Percentiles rank a stretch among this genome's conserved stretches.
Evolutionary conservation across 2,888 invertebrate genomes (phyloP).

Genomic region (Drymonia ruficornis): DNA sequence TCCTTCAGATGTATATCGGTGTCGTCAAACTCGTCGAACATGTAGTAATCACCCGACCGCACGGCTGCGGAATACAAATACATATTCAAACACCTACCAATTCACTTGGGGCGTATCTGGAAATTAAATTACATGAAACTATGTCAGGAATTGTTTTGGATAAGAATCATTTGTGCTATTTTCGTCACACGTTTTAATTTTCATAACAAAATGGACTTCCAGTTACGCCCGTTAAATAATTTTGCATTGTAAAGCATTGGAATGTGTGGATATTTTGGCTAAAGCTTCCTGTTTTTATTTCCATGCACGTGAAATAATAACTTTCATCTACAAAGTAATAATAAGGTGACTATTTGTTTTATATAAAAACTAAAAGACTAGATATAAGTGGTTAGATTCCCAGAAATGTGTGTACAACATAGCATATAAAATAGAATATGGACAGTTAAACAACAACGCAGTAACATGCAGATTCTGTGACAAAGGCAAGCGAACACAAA

Average conservation of each 20-base stretch:
- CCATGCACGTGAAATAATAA: slow-evolving; percentile 3
- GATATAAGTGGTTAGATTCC: neutral
- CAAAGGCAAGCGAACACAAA: slow-evolving; percentile 35
- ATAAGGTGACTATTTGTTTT: neutral
- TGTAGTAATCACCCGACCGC: slow-evolving; percentile 99
- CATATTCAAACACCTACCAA: slow-evolving; percentile 10
- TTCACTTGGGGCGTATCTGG: slow-evolving; percentile 25
- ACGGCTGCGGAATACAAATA: slow-evolving; percentile 88
- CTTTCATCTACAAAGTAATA: neutral
- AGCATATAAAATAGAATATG: slow-evolving; percentile 6
- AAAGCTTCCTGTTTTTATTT: neutral
- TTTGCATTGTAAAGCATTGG: neutral
- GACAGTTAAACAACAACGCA: slow-evolving; percentile 15
- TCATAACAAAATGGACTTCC: neutral
- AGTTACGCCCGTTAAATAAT: slow-evolving; percentile 6
- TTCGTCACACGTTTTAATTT: neutral
- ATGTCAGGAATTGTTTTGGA: neutral
- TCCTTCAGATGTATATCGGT: slow-evolving; percentile 89
- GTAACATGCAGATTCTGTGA: slow-evolving; percentile 42
- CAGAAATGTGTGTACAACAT: neutral
- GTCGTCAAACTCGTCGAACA: slow-evolving; percentile 98
- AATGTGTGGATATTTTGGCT: neutral
- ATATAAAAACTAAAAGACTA: neutral
- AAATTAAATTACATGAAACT: slow-evolving; percentile 15
- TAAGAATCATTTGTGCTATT: neutral